These are phyloP conservation scores for Pollenia amentaria DNA, from an alignment of 2,888 invertebrate genomes.

Conservation along the genomic window DNA sequence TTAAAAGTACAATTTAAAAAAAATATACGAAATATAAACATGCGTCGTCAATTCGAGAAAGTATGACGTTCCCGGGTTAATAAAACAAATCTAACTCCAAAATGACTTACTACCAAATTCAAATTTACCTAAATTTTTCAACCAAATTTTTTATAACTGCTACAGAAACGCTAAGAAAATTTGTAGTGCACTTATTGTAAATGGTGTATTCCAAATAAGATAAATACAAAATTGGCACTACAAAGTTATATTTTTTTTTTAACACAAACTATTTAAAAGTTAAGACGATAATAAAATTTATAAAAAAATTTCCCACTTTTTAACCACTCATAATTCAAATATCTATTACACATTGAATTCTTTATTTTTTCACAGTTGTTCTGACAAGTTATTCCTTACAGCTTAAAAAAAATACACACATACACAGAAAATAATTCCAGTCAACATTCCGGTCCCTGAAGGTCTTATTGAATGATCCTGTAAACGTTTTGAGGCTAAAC, in stretches of 20 bases:
- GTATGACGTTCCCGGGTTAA: too few species aligned
- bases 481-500: slow-evolving; percentile 32
- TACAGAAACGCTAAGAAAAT: too few species aligned
- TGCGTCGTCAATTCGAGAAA: too few species aligned
- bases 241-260: not conserved
- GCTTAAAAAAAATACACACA: too few species aligned
- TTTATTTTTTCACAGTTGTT: not conserved
- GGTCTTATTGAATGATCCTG: slow-evolving; percentile 39
- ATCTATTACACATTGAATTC: not conserved
- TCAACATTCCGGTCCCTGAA: slow-evolving; percentile 14
- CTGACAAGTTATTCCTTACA: not conserved
- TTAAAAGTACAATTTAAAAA: too few species aligned
- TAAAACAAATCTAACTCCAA: too few species aligned
- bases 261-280: not conserved
- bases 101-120: too few species aligned
- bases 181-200: not conserved
- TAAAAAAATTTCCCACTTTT: slow-evolving; percentile 5
- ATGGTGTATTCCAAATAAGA: slow-evolving; percentile 4
- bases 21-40: too few species aligned
- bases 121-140: too few species aligned
- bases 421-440: not conserved
- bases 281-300: not conserved
- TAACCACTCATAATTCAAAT: slow-evolving; percentile 1
- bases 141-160: too few species aligned
- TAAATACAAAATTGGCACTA: slow-evolving; percentile 28